phyloP scores from a whole-genome alignment of 2,888 invertebrate genomes.

The Tachina lurida region DNA sequence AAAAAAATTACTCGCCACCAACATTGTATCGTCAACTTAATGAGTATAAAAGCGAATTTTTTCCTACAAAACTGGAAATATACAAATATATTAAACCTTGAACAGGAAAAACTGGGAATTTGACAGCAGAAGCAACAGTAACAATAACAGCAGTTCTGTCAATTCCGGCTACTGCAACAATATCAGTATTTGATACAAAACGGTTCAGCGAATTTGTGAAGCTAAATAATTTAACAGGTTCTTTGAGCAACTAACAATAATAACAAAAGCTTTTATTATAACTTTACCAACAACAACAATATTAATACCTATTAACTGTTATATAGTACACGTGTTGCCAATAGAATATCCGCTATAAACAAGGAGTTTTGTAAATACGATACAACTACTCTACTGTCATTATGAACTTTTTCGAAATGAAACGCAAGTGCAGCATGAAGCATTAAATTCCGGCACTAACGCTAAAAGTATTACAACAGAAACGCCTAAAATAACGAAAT shows the following conservation, averaged over 20 bases:
- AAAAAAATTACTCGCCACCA: slow-evolving; percentile 27
- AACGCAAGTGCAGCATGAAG: slow-evolving; percentile 18
- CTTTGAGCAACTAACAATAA: slow-evolving; percentile 36
- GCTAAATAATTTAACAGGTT: slow-evolving; percentile 47
- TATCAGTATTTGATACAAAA: slow-evolving; percentile 80
- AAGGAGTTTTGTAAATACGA: slow-evolving; percentile 39
- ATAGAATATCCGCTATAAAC: slow-evolving; percentile 44
- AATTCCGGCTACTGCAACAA: slow-evolving; percentile 52
- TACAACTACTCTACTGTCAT: slow-evolving; percentile 52
- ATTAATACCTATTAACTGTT: not conserved
- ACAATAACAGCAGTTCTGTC: slow-evolving; percentile 23
- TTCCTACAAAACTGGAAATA: slow-evolving; percentile 68
- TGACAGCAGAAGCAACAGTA: slow-evolving; percentile 18
- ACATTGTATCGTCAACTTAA: slow-evolving; percentile 5
- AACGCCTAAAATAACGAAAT: not conserved
- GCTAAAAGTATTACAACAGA: not conserved
- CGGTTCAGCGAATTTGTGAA: slow-evolving; percentile 76
- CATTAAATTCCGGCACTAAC: slow-evolving; percentile 3
- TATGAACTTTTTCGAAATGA: slow-evolving; percentile 59
- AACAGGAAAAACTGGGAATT: slow-evolving; percentile 28
- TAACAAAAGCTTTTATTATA: slow-evolving; percentile 10
- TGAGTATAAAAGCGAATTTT: slow-evolving; percentile 72
- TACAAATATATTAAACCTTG: slow-evolving; percentile 48
- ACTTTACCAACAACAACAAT: slow-evolving; percentile 43
- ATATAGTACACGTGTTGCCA: slow-evolving; percentile 26